Base-by-base conservation (phyloP, 2,113 vertebrate genomes). In the Noturus placidus region DNA sequence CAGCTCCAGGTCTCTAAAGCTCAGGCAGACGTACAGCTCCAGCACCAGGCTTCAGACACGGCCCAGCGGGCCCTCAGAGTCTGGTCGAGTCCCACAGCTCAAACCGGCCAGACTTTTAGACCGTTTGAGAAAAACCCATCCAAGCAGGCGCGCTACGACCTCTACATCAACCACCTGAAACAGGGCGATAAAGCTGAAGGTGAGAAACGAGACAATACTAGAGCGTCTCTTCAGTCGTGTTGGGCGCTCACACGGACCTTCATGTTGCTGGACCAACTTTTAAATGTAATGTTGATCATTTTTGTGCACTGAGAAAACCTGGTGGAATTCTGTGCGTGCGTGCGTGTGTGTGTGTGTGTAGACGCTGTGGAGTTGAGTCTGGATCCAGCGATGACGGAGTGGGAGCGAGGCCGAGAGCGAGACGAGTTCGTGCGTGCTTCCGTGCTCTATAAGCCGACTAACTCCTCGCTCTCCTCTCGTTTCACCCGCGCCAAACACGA, bases 81-180 rank as follows among this genome's bases (percentile, higher is more conserved):
- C 6, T 93, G 94, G 95, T 92, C 74, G 0, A n/a, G 63, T 33
- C 77, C 93, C 2, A 88, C 89, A 0, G 83, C 70, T 0, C 90
- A 93, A 63, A 14, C 84, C 6, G 88, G 0, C 90, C 89, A 88
- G 35, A 61, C 91, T 81, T 99, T 98, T 94, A 97, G 91, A 88
- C 98, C 98, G 0, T 99, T 99, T 54, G 94, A 96, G 76, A 96
- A 93, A 88, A 95, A 96, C 87, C 95, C 97, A 15, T 95, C 95
- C 88, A 99, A 99, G 90, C 98, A 99, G 93, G 96, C 93, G 2
- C 96, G 98, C 91, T 99, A 99, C 0, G 98, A 99, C 77, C 92
- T 91, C 38, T 99, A 97, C 93, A 92, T 98, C 92, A 91, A 46
- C 87, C 92, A 87, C 9, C 94, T 98, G 72, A 95, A 93, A 17